Evolutionary conservation across 2,888 invertebrate species (phyloP).

Genomic region (Lasioglossum marginatum): DNA sequence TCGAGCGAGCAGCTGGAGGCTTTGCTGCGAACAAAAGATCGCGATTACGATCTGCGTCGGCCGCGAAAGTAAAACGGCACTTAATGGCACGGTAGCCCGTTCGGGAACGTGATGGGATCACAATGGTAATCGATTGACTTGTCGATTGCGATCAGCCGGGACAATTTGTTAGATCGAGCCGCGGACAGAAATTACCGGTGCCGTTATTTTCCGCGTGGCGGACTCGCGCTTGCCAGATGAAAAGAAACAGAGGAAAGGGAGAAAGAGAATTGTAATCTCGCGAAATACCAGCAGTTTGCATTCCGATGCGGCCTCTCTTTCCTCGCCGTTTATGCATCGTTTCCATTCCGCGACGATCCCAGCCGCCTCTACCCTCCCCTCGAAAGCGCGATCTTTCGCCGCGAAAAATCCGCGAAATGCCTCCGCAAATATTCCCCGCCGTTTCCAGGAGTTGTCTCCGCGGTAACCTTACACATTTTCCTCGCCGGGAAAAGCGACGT

Average conservation of each 20-base stretch:
- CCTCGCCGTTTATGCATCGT: conserved; percentile 33
- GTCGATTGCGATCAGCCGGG: conserved; percentile 11
- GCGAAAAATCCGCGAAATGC: not conserved
- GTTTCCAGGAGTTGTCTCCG: not conserved
- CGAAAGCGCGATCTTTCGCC: not conserved
- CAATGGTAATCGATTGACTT: conserved; percentile 25
- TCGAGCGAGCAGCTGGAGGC: not conserved
- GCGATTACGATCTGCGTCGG: not conserved
- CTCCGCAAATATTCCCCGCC: not conserved
- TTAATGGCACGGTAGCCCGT: conserved; percentile 33
- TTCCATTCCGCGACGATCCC: conserved; percentile 37
- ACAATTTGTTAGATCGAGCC: not conserved
- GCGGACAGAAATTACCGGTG: conserved; percentile 15
- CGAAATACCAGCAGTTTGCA: conserved; percentile 77
- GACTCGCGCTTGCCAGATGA: conserved; percentile 3
- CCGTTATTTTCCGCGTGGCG: conserved; percentile 45
- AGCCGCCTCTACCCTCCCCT: not conserved
- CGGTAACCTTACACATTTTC: not conserved
- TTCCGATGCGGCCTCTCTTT: conserved; percentile 72
- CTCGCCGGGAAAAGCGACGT: not conserved
- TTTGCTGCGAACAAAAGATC: not conserved
- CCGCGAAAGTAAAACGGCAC: conserved; percentile 32
- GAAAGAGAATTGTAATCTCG: conserved; percentile 56
- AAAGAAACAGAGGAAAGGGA: conserved; percentile 40
- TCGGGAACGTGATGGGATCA: conserved; percentile 42